These are phyloP conservation scores for Lordiphosa mommai DNA, from an alignment of 1,140 invertebrate species.

Conservation along the genomic window DNA sequence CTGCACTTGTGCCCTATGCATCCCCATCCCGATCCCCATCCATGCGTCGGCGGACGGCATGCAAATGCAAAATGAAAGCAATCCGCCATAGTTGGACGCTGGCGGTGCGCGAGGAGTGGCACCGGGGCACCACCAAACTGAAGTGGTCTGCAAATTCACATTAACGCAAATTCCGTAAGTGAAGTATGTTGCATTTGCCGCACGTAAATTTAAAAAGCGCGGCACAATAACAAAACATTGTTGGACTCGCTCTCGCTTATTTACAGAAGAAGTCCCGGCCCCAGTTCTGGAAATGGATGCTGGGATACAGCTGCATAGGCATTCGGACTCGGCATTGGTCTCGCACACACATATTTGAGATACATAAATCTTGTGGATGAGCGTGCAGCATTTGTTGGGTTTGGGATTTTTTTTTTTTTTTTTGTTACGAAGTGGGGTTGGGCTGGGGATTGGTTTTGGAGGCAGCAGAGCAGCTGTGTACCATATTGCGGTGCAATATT, in stretches of 20 bases:
- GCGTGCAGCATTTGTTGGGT: slow-evolving; percentile 53
- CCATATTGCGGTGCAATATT: slow-evolving; percentile 5
- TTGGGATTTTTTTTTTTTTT: slow-evolving; percentile 19
- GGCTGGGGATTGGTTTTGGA: background rate
- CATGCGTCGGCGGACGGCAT: slow-evolving; percentile 54
- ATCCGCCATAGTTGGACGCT: slow-evolving; percentile 18
- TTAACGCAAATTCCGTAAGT: slow-evolving; percentile 78
- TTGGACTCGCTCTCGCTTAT: slow-evolving; percentile 34
- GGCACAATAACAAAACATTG: slow-evolving; percentile 72
- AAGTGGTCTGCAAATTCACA: slow-evolving; percentile 76
- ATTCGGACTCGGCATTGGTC: slow-evolving; percentile 41
- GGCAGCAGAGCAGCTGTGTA: slow-evolving; percentile 21
- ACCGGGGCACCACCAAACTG: slow-evolving; percentile 23
- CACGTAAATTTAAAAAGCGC: slow-evolving; percentile 76
- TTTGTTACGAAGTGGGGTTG: slow-evolving; percentile 32
- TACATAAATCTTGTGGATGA: slow-evolving; percentile 76
- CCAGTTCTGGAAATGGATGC: slow-evolving; percentile 26
- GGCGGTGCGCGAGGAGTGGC: background rate
- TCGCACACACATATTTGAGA: slow-evolving; percentile 55
- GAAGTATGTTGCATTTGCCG: slow-evolving; percentile 77
- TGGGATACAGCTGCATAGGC: slow-evolving; percentile 54
- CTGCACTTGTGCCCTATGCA: slow-evolving; percentile 62
- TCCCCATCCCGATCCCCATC: background rate
- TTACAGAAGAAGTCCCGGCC: slow-evolving; percentile 33
- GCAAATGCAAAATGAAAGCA: slow-evolving; percentile 63